phyloP scores from a whole-genome alignment of 2,113 vertebrate species.

The Sinocyclocheilus grahami region DNA sequence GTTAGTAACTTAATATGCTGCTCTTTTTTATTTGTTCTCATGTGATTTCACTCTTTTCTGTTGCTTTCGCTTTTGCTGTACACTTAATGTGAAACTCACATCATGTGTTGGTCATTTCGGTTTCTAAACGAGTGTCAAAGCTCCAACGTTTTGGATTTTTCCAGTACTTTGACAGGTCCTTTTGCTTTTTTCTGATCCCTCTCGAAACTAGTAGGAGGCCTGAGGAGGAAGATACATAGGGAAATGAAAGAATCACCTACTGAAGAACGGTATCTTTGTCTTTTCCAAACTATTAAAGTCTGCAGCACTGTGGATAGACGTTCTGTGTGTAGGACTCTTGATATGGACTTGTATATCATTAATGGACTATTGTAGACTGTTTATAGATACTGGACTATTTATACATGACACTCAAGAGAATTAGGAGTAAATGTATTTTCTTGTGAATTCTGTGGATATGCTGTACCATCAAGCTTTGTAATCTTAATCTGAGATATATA shows the following conservation, averaged over 20 bases:
- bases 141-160: background rate
- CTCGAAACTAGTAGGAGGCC: conserved; percentile 8
- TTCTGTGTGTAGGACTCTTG: conserved; percentile 39
- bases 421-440: conserved; percentile 43
- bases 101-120: background rate
- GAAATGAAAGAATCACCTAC: conserved; percentile 35
- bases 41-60: conserved; percentile 1
- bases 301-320: conserved; percentile 46
- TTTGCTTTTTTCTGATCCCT: conserved; percentile 16
- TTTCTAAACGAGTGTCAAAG: conserved; percentile 18
- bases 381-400: conserved; percentile 45
- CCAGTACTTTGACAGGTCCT: background rate
- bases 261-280: conserved; percentile 25
- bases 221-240: conserved; percentile 29
- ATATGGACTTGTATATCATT: conserved; percentile 44
- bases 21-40: conserved; percentile 14
- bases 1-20: conserved; percentile 23
- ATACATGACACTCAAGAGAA: conserved; percentile 35
- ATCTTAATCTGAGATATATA: conserved; percentile 41
- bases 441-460: conserved; percentile 45
- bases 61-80: background rate
- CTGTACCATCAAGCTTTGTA: conserved; percentile 46
- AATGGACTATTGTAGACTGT: conserved; percentile 43
- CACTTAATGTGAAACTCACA: conserved; percentile 5
- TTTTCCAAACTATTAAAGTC: conserved; percentile 40